A percentile compares a stretch with the other conserved stretches of the same genome.
phyloP scores from a whole-genome alignment of 2,888 invertebrate species.

The Callyntrura sp. region DNA sequence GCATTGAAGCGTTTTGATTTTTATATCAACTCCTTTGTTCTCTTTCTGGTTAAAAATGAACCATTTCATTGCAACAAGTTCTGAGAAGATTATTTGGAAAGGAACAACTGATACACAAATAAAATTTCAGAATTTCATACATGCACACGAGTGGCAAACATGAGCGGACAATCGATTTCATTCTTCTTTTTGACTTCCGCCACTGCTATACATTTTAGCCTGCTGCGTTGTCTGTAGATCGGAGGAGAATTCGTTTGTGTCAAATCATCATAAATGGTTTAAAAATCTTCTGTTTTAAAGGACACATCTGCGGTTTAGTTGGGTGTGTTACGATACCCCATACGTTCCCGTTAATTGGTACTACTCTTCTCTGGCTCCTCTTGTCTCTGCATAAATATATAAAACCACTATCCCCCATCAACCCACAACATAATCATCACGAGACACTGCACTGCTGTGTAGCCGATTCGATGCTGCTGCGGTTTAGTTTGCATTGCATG shows the following conservation, averaged over 20 bases:
- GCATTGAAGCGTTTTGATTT: too few relatives aligned
- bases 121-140: too few relatives aligned
- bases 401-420: background rate
- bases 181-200: too few relatives aligned
- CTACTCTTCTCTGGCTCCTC: background rate
- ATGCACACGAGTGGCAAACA: too few relatives aligned
- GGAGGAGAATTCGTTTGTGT: conserved; percentile 25
- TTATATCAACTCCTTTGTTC: too few relatives aligned
- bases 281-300: conserved; percentile 43
- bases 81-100: background rate
- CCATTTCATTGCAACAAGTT: background rate
- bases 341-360: conserved; percentile 59
- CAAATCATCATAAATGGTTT: conserved; percentile 23
- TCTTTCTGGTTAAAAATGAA: background rate
- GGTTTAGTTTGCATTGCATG: conserved; percentile 55
- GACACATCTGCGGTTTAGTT: conserved; percentile 29
- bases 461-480: conserved; percentile 5
- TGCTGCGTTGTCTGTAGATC: background rate
- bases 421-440: background rate
- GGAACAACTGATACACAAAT: too few relatives aligned
- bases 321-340: background rate
- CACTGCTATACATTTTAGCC: too few relatives aligned
- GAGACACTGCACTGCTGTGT: background rate
- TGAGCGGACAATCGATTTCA: too few relatives aligned
- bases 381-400: background rate